Conservation (phyloP, 2,888 invertebrate species). For the Nymphalis c-album region DNA sequence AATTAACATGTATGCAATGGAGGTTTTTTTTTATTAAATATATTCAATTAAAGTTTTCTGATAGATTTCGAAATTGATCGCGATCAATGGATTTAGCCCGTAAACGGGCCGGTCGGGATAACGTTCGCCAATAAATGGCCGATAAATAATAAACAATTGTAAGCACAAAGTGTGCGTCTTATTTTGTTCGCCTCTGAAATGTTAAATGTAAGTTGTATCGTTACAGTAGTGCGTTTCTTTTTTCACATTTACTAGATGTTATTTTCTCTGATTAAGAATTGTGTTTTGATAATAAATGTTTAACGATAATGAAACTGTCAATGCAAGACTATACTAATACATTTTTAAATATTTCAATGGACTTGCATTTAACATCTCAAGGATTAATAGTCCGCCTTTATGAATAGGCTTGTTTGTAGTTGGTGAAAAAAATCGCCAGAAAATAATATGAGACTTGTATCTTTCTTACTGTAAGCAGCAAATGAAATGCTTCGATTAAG, state of each 20-base stretch:
- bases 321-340: constrained; percentile 5
- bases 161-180: constrained; percentile 69
- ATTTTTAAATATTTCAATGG: constrained; percentile 7
- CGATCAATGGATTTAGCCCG: constrained; percentile 59
- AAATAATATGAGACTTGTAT: constrained; percentile 65
- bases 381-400: constrained; percentile 73
- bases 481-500: constrained; percentile 78
- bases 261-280: constrained; percentile 13
- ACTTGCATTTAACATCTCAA: constrained; percentile 62
- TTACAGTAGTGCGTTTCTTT: constrained; percentile 1
- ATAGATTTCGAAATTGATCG: constrained; percentile 78
- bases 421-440: constrained; percentile 57
- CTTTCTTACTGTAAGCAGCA: constrained; percentile 75
- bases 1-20: constrained; percentile 32
- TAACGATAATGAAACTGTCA: neutral
- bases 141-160: constrained; percentile 48
- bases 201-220: constrained; percentile 53
- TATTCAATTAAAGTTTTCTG: constrained; percentile 54
- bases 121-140: constrained; percentile 55
- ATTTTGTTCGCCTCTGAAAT: constrained; percentile 56
- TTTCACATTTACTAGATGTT: constrained; percentile 12
- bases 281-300: constrained; percentile 5
- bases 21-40: constrained; percentile 24
- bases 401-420: constrained; percentile 74
- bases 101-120: constrained; percentile 51